Base-by-base conservation (phyloP, 2,113 vertebrate genomes). In the Hippocampus comes region DNA sequence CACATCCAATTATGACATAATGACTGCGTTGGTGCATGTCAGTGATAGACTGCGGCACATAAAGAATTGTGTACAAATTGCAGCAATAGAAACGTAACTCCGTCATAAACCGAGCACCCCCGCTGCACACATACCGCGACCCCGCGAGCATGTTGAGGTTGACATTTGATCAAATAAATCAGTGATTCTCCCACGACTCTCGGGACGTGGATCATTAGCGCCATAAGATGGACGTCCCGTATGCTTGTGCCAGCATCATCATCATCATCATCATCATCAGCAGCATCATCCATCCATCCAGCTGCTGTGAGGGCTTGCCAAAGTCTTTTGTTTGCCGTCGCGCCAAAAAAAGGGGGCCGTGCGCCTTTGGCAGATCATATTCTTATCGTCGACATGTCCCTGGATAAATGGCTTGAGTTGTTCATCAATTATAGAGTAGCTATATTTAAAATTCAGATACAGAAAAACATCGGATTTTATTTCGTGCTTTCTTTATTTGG, bases 361-460 rank as follows among this genome's bases (percentile, higher is more conserved):
- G 78, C 71, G 67, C 74, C 74, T 60, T 78, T 86, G 86, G 84
- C 87, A 83, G 78, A 86, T 87, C 80, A 85, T 87, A 85, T 78
- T 83, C 67, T 79, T 82, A 82, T 84, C 82, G 78, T 85, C 79
- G 81, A 78, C 78, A 87, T 71, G 80, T 81, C 78, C 82, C 84
- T 83, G 80, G 80, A 86, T 83, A 76, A 85, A 87, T 79, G 74
- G 82, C 73, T 74, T 74, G 66, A 12, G 61, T 82, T 80, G 78
- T 79, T 82, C 74, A 78, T 82, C 74, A 82, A 88, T 84, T 90
- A 82, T 86, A 87, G 53, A 85, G 41, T 30, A 67, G 75, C 51
- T 80, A 73, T 75, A 82, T 84, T 63, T 6, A 17, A 34, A 34
- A 34, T 17, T 7, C 27, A 15, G 25, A 2, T 30, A 30, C 14